Percentiles rank a stretch among this genome's conserved stretches.
Evolutionary conservation across 2,113 vertebrate genomes (phyloP).

Genomic region (Dendropsophus ebraccatus): DNA sequence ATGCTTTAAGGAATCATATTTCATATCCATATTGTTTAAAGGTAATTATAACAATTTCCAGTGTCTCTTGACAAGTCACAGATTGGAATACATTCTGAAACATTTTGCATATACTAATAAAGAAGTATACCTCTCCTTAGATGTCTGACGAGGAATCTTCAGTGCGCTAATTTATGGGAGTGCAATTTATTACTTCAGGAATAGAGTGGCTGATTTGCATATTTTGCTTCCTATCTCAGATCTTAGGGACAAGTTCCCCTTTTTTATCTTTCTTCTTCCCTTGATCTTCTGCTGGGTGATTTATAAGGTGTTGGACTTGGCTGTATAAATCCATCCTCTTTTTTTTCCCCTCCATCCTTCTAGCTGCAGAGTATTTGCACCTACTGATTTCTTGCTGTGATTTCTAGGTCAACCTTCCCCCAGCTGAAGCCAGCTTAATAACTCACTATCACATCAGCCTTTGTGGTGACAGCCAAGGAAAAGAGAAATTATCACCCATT

Average conservation of each 20-base stretch:
- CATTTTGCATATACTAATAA: slow-evolving; percentile 50
- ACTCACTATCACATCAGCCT: slow-evolving; percentile 59
- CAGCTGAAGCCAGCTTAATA: slow-evolving; percentile 56
- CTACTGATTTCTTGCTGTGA: slow-evolving; percentile 57
- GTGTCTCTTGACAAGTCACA: slow-evolving; percentile 52
- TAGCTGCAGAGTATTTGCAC: slow-evolving; percentile 50
- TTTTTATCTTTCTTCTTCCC: slow-evolving; percentile 55
- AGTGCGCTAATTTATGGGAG: slow-evolving; percentile 52
- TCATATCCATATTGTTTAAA: slow-evolving; percentile 56
- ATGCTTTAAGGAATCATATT: slow-evolving; percentile 21
- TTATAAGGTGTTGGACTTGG: slow-evolving; percentile 60
- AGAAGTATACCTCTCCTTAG: slow-evolving; percentile 46
- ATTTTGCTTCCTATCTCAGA: slow-evolving; percentile 55
- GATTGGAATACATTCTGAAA: slow-evolving; percentile 44
- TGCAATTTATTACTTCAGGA: slow-evolving; percentile 49
- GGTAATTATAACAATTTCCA: slow-evolving; percentile 53
- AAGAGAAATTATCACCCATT: slow-evolving; percentile 59
- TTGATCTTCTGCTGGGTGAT: slow-evolving; percentile 58
- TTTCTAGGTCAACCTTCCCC: slow-evolving; percentile 59
- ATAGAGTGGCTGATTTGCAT: slow-evolving; percentile 54
- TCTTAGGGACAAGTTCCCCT: slow-evolving; percentile 57
- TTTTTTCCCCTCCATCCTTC: slow-evolving; percentile 48
- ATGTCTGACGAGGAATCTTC: slow-evolving; percentile 47
- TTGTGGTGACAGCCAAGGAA: slow-evolving; percentile 58
- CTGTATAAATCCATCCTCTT: slow-evolving; percentile 57